Conservation (phyloP, 2,113 vertebrate genomes). For the Micronycteris hirsuta region DNA sequence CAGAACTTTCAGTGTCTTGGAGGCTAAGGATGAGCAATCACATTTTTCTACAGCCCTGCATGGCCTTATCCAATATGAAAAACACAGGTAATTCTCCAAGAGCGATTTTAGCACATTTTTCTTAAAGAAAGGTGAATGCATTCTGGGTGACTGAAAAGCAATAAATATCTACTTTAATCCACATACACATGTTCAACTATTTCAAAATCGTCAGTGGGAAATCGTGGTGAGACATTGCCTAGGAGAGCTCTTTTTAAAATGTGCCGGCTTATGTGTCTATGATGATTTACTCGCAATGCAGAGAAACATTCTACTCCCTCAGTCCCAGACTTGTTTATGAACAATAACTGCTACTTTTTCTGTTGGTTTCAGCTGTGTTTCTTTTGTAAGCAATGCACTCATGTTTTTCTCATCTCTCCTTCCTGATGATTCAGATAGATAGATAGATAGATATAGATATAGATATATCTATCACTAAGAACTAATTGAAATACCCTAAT, state of each 20-base stretch:
- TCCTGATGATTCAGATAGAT: not conserved
- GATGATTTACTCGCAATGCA: not conserved
- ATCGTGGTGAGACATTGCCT: not conserved
- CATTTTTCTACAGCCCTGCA: not conserved
- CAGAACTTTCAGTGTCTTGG: not conserved
- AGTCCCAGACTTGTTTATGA: not conserved
- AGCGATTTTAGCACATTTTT: not conserved
- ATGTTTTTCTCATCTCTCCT: not conserved
- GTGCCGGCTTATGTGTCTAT: not conserved
- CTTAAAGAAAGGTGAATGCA: not conserved
- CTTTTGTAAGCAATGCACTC: not conserved
- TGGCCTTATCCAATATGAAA: not conserved
- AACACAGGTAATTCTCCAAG: not conserved
- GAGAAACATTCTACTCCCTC: not conserved
- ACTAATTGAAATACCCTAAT: not conserved
- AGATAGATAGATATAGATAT: no score
- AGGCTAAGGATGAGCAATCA: not conserved
- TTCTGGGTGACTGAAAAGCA: not conserved
- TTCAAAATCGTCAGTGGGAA: not conserved
- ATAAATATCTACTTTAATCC: not conserved
- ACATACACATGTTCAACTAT: not conserved
- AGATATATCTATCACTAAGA: not conserved
- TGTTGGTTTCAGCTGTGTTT: not conserved
- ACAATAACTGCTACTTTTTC: not conserved
- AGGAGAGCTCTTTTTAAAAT: not conserved